Evolutionary conservation across 2,888 invertebrate genomes (phyloP), one percentile per base, ranked within the genome.

Genomic region (Cynaeus angustus): DNA sequence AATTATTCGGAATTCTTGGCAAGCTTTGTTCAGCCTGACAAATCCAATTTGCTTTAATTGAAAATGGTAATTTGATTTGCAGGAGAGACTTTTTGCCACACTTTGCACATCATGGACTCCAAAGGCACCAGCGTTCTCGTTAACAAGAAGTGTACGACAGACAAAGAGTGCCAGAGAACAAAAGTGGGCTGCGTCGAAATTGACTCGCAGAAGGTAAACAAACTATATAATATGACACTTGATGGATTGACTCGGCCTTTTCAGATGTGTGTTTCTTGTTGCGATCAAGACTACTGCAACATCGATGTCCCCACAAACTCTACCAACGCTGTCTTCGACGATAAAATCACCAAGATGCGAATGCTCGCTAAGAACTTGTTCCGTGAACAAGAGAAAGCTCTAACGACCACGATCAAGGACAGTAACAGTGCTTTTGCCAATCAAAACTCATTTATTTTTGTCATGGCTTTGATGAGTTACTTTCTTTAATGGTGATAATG

Each of bases 211-310:
- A 88, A 86, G 85, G 89, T 89, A 83, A 58, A 74, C 59, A 68
- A 72, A 38, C 21, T 33, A 2, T 50, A 2, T 12, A 10, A 14
- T 55, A 4, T 21, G 21, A 21, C 21, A 21, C 28, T 30, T 10
- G 33, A 33, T 30, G 7, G 9, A 53, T 12, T 14, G n/a, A 16
- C 28, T 3, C 5, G 21, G 7, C n/a, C 5, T 33, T 65, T 64
- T 7, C 85, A 89, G 89, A 87, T 89, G 81, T 89, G 89, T 80
- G 88, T 89, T 67, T 89, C 89, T 70, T 89, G 89, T 81, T 89
- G 89, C 81, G 89, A 89, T 80, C 86, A 88, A 80, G 87, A 89
- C 83, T 89, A 90, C 84, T 89, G 89, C 85, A 89, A 89, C 84
- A 84, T 87, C 72, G 87, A 88, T 74, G 88, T 88, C 66, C 89